These are phyloP conservation scores for Glaucomys volans DNA, from an alignment of 2,113 vertebrate species.

Conservation along the genomic window DNA sequence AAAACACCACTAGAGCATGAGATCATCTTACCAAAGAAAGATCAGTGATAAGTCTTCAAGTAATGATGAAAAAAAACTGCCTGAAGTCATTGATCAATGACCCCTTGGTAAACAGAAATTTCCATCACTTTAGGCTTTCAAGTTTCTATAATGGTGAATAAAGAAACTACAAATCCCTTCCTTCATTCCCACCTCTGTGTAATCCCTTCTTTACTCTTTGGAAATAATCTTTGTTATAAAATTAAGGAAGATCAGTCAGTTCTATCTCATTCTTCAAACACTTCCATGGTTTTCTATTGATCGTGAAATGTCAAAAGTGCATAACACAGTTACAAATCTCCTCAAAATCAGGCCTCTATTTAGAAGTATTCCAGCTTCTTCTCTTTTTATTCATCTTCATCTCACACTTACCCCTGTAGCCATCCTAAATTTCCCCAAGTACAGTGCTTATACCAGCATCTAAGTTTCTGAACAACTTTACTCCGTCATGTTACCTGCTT, in stretches of 20 bases:
- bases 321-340: not conserved
- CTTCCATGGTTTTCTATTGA: not conserved
- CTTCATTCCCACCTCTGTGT: not conserved
- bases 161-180: slow-evolving; percentile 27
- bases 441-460: not conserved
- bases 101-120: not conserved
- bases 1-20: slow-evolving; percentile 19
- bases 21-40: not conserved
- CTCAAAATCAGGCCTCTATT: slow-evolving; percentile 32
- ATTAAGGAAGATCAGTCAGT: not conserved
- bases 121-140: not conserved
- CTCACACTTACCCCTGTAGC: not conserved
- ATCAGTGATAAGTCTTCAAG: not conserved
- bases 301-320: slow-evolving; percentile 9
- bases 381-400: not conserved
- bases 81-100: not conserved
- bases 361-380: not conserved
- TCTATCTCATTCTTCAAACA: slow-evolving; percentile 25
- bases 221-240: slow-evolving; percentile 40
- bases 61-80: not conserved
- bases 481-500: not conserved
- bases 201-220: not conserved
- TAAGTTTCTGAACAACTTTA: not conserved
- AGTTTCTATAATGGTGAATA: not conserved
- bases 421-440: not conserved